These are phyloP conservation scores for Apostichopus leukothele DNA, from an alignment of 53 echinoderm and acorn worm species.

Conservation along the genomic window DNA sequence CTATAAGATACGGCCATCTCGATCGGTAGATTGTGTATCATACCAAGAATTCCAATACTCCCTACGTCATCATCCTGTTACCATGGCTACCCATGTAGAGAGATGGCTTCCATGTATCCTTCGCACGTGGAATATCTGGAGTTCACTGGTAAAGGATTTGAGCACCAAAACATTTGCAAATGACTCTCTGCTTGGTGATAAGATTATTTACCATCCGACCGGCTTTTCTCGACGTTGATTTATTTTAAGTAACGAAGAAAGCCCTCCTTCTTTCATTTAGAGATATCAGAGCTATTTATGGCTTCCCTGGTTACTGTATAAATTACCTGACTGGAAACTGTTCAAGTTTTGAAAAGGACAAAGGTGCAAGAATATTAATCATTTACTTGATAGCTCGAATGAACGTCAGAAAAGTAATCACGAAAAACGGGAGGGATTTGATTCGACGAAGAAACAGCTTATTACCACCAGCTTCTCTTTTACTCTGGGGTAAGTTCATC, in stretches of 20 bases:
- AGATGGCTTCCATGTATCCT: neutral
- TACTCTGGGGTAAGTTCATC: neutral
- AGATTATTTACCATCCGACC: neutral
- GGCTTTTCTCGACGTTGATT: neutral
- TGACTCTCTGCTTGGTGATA: neutral
- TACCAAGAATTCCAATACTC: constrained; percentile 12
- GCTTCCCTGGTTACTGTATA: neutral
- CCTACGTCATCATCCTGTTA: constrained; percentile 7
- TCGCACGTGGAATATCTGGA: neutral
- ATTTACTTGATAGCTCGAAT: neutral
- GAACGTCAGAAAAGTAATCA: constrained; percentile 3
- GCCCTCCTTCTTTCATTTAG: neutral
- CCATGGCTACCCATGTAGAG: neutral
- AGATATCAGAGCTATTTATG: neutral
- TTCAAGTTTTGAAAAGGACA: neutral
- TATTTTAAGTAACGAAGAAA: neutral
- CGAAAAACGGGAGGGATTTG: neutral
- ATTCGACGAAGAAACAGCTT: neutral
- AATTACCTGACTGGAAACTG: neutral
- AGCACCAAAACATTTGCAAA: neutral
- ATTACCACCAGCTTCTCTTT: neutral
- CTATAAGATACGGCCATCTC: too few relatives aligned
- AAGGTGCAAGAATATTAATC: neutral
- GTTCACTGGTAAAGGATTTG: neutral
- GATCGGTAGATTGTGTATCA: neutral